phyloP scores from a whole-genome alignment of 2,797 vertebrate species.

The Crocidura indochinensis region DNA sequence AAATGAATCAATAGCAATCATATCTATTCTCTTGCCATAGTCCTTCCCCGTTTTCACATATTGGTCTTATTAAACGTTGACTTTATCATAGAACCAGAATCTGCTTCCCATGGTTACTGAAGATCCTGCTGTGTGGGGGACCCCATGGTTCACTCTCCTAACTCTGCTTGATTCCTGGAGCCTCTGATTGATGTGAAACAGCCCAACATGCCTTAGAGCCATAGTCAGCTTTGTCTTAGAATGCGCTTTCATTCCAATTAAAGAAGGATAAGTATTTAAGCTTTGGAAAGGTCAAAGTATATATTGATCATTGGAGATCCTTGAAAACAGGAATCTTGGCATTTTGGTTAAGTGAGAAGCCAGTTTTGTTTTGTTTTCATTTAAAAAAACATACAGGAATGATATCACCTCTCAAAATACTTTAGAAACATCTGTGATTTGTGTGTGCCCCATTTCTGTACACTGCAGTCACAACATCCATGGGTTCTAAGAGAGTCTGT shows the following conservation, averaged over 20 bases:
- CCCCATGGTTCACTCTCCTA: background rate
- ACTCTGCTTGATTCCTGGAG: background rate
- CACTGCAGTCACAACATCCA: background rate
- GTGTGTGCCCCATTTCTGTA: background rate
- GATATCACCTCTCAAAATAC: slow-evolving; percentile 54
- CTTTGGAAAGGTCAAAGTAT: background rate
- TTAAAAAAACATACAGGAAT: background rate
- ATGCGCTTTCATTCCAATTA: background rate
- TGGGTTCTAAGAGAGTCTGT: background rate
- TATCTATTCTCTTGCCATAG: background rate
- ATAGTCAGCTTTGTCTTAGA: background rate
- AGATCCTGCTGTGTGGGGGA: background rate
- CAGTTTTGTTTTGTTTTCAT: background rate
- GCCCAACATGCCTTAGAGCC: background rate
- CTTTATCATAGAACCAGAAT: background rate
- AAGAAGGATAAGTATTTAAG: slow-evolving; percentile 11
- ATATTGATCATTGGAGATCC: background rate
- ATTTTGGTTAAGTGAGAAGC: slow-evolving; percentile 27
- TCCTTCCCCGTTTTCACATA: slow-evolving; percentile 20
- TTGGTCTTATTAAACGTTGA: background rate
- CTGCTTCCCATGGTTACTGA: background rate
- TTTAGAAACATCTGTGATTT: background rate
- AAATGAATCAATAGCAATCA: slow-evolving; percentile 65
- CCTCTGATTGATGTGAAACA: slow-evolving; percentile 31
- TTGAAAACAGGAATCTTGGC: slow-evolving; percentile 36